Conservation (phyloP, 2,888 invertebrate genomes). For the Resseliella maxima region DNA sequence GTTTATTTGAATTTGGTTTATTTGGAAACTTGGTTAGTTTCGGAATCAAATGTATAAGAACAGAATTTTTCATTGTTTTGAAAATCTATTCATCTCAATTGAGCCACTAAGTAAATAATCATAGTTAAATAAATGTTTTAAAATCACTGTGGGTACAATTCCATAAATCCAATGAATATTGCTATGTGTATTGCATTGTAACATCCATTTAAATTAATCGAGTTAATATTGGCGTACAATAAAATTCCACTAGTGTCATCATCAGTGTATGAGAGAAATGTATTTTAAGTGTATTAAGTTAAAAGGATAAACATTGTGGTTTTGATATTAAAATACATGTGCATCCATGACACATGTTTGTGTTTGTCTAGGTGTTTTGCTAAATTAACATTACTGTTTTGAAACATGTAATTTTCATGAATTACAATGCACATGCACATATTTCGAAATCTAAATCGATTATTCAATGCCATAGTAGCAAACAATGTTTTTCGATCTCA, state of each 20-base stretch:
- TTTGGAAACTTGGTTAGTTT: too few species aligned
- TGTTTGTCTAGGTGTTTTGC: neutral
- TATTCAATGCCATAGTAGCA: too few species aligned
- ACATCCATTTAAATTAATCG: constrained; percentile 36
- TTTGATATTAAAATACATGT: neutral
- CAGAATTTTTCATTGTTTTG: constrained; percentile 4
- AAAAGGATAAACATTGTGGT: neutral
- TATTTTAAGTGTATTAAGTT: neutral
- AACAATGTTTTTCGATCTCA: too few species aligned
- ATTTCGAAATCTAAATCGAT: too few species aligned
- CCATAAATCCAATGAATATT: neutral
- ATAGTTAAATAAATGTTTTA: neutral
- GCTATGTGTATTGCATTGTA: neutral
- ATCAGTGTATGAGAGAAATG: too few species aligned
- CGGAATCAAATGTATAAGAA: neutral
- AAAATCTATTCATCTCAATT: neutral
- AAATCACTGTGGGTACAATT: constrained; percentile 24
- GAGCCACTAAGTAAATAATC: neutral
- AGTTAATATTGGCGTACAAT: constrained; percentile 41
- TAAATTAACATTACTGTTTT: neutral
- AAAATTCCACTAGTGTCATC: too few species aligned
- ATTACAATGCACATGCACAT: constrained; percentile 14
- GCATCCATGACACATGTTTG: constrained; percentile 46
- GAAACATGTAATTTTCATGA: constrained; percentile 36
- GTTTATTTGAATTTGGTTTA: too few species aligned